These are phyloP conservation scores for Danionella dracula DNA, from an alignment of 2,797 vertebrate species.

Conservation along the genomic window DNA sequence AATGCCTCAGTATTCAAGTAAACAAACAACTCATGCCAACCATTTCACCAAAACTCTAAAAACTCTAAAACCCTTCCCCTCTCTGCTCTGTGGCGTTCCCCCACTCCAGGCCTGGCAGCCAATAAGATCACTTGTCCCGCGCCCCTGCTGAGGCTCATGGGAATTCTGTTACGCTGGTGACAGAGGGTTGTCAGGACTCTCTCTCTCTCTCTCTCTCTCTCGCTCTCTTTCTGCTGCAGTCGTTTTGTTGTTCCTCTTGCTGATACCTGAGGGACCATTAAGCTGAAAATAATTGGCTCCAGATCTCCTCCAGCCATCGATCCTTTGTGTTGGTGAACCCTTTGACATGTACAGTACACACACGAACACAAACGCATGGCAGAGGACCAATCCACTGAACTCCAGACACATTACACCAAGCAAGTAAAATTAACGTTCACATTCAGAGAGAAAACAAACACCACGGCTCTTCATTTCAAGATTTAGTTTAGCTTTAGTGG, in stretches of 20 bases:
- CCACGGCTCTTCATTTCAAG: no score
- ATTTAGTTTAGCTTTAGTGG: no score
- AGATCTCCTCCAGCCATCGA: slow-evolving; percentile 77
- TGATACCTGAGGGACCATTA: slow-evolving; percentile 74
- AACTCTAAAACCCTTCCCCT: slow-evolving; percentile 22
- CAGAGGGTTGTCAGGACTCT: slow-evolving; percentile 71
- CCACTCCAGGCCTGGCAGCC: slow-evolving; percentile 31
- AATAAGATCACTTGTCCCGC: slow-evolving; percentile 27
- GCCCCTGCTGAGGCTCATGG: slow-evolving; percentile 49
- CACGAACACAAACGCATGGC: slow-evolving; percentile 7
- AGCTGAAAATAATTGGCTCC: slow-evolving; percentile 83
- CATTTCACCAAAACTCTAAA: slow-evolving; percentile 16
- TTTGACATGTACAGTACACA: slow-evolving; percentile 54
- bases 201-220: slow-evolving; percentile 72
- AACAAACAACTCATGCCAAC: neutral
- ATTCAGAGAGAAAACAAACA: no score
- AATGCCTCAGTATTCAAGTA: no score
- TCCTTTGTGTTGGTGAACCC: slow-evolving; percentile 78
- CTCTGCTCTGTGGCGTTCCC: slow-evolving; percentile 3
- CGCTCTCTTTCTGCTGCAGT: slow-evolving; percentile 72
- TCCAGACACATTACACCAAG: no score
- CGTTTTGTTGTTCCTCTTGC: slow-evolving; percentile 75
- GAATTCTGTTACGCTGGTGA: slow-evolving; percentile 51
- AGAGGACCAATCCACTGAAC: no score
- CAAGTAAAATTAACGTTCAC: no score